Evolutionary conservation across 2,888 invertebrate species (phyloP), one percentile per base, ranked within the genome.

Genomic region (Hermodice carunculata): DNA sequence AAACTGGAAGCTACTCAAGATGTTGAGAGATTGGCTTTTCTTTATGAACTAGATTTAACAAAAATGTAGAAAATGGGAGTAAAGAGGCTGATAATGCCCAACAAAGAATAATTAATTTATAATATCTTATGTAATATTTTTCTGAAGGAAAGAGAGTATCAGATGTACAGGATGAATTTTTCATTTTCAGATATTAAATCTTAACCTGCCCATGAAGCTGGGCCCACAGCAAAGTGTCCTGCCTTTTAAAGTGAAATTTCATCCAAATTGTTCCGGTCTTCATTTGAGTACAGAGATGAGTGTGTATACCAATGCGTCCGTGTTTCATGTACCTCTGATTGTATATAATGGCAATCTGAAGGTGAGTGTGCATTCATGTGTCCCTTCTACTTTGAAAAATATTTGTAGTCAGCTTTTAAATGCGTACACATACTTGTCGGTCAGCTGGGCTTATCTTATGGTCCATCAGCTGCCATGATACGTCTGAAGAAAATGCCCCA

Each of bases 271-370:
- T 86, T 69, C 86, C 84, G 87, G 89, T 76, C 85, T 91, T 65
- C 90, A 90, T 78, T 86, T 92, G 65, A 89, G 89, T 76, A 90
- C 91, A 14, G 87, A 88, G 71, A 88, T 93, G 73, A 87, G 89
- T 44, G 86, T 94, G 56, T 89, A 90, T 81, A 93, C 93, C 24
- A 94, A 94, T 85, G 89, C 93, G 64, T 92, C 93, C 31, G 88
- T 89, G 42, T 90, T 93, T 74, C 87, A 89, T 73, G 89, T 93
- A 69, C 92, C 93, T 34, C 85, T 94, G 67, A 84, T 91, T 56
- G 91, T 91, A 79, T 93, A 93, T 82, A 91, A 92, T 82, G 93
- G 93, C 51, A 91, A 90, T 81, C 86, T 93, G 62, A 81, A 81
- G 78, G 87, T 78, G 87, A 88, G 81, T 46, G n/a, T n/a, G n/a